Conservation (phyloP, 2,113 vertebrate genomes). For the Rhineura floridana region DNA sequence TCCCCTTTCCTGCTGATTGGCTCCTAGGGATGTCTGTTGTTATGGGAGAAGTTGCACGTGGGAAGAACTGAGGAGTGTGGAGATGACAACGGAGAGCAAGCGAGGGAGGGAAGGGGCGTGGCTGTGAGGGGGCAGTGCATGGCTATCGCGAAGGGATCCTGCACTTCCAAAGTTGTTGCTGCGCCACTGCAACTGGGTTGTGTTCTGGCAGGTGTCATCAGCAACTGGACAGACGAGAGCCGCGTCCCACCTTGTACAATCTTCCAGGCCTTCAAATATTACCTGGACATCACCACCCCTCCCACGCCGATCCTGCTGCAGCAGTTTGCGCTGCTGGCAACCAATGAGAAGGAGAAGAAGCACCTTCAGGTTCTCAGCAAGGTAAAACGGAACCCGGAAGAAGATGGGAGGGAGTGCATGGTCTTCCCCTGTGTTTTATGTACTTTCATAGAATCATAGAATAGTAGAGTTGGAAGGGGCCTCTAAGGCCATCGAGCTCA, state of each 20-base stretch:
- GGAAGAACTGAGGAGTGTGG: no score
- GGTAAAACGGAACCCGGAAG: constrained; percentile 71
- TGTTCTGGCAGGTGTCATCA: constrained; percentile 87
- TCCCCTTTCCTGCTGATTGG: no score
- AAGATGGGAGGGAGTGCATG: background rate
- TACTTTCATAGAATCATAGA: no score
- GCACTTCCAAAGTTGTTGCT: no score
- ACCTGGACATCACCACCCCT: constrained; percentile 95
- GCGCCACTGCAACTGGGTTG: constrained; percentile 3
- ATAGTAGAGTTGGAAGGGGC: no score
- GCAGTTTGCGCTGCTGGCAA: constrained; percentile 92
- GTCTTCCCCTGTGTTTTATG: background rate
- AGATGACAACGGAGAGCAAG: no score
- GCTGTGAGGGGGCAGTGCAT: no score
- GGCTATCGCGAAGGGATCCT: no score
- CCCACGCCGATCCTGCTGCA: constrained; percentile 92
- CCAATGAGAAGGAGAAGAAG: constrained; percentile 89
- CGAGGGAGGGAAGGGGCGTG: no score
- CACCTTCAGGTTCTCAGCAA: constrained; percentile 92
- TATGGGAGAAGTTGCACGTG: no score
- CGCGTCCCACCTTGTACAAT: constrained; percentile 95
- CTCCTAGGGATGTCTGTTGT: no score
- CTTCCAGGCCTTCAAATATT: constrained; percentile 95
- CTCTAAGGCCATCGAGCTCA: no score
- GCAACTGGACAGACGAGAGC: constrained; percentile 92